Evolutionary conservation across 2,888 invertebrate species (phyloP), one percentile per base, ranked within the genome.

Genomic region (Baccha elongata): DNA sequence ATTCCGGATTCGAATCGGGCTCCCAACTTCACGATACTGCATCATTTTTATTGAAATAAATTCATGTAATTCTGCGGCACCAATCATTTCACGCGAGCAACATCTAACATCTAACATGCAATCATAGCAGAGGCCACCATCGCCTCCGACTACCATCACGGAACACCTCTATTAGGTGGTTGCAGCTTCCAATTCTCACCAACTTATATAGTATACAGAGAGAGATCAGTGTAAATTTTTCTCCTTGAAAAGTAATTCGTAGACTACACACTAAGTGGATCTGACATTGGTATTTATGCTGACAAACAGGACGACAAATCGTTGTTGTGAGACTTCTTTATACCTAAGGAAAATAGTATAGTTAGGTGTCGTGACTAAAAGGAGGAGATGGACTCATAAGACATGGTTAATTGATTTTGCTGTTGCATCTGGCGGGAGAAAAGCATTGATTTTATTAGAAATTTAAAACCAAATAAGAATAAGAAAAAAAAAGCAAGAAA

Each of bases 261-360:
- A 64, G 53, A 21, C 53, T 58, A 42, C 44, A 52, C 46, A 53
- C 65, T 79, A 84, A 84, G 84, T 84, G 84, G 84, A 79, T 69
- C 65, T 73, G 84, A 84, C 84, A 79, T 84, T 79, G 84, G 79
- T 84, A 84, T 84, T 84, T 84, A 84, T 84, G 79, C 84, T 84
- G 84, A 84, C 84, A 84, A 84, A 84, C 84, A 84, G 78, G 79
- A 84, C 79, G 84, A 84, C 84, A 84, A 84, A 84, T 84, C 73
- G 79, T 68, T 69, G 44, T n/a, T 69, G 42, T 42, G 60, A 32
- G 52, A 44, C 68, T 73, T 40, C 40, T 40, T 2, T 29, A 13
- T 11, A 29, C 62, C 62, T 46, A 6, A 44, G 13, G 44, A 46
- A 46, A 50, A n/a, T n/a, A 35, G 52, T 7, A 50, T 26, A 44